These are phyloP conservation scores for Anodontia alba DNA, from an alignment of 2,888 invertebrate species.

Conservation along the genomic window DNA sequence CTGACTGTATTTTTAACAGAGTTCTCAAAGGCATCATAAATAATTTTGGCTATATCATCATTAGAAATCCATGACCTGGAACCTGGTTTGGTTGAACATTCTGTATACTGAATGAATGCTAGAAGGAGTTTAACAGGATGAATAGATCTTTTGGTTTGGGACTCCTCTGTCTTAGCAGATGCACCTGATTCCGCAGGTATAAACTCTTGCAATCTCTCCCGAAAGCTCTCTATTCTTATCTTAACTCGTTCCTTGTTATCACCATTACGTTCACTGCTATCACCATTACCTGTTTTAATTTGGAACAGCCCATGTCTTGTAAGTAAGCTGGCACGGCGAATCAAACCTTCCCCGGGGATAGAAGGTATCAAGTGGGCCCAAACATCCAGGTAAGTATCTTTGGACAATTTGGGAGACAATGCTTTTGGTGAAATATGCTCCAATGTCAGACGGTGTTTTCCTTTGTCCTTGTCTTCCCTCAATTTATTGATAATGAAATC, in stretches of 20 bases:
- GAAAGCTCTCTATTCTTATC: neutral
- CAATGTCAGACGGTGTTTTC: neutral
- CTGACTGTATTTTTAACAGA: neutral
- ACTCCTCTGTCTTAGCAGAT: no score
- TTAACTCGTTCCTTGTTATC: no score
- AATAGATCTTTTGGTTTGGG: neutral
- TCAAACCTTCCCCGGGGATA: neutral
- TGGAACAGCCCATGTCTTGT: neutral
- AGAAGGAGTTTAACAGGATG: neutral
- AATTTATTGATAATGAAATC: neutral
- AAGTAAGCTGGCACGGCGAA: neutral
- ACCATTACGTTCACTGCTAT: no score
- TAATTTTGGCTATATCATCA: neutral
- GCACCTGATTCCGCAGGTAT: neutral
- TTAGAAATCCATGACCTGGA: neutral
- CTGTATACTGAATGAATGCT: neutral
- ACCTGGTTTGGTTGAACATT: no score
- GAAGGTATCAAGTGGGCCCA: neutral
- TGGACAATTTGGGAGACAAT: neutral
- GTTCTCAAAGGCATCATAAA: neutral
- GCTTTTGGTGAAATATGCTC: slow-evolving; percentile 3
- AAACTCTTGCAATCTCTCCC: neutral
- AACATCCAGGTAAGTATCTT: neutral
- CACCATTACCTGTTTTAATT: neutral
- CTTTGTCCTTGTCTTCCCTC: neutral